Base-by-base conservation (phyloP, 2,113 vertebrate genomes). In the Poeciliopsis occidentalis region DNA sequence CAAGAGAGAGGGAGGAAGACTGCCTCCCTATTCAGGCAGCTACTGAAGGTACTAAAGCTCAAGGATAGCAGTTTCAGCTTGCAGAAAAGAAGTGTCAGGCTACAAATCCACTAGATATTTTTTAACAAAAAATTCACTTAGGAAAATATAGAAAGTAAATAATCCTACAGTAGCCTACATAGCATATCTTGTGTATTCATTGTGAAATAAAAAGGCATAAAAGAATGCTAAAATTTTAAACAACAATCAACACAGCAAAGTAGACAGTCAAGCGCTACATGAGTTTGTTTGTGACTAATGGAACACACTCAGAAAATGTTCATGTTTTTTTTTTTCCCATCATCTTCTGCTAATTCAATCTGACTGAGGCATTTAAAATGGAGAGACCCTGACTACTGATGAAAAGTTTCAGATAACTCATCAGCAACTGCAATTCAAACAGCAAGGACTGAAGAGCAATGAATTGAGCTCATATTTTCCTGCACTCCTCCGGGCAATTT, bases 11-110 rank as follows among this genome's bases (percentile, higher is more conserved):
- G 80, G 83, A 85, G 82, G 86, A 88, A 91, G 84, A 88, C 71
- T 87, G 84, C 83, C 41, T 70, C 63, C 47, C 81, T 87, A 81
- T 90, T 92, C 84, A 87, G 76, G 79, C 88, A 82, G 81, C 85
- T 83, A 73, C 79, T 76, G 81, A 87, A 39, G 64, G 71, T 78
- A 85, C 86, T 85, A 79, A 77, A 85, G 83, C 84, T 94, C 91
- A 94, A 93, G 93, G 92, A 89, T 81, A 79, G 85, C 66, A 61
- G 76, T 82, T 85, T 88, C 75, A 87, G 76, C 80, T 75, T 74
- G 60, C 71, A 88, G 80, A 79, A 82, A 64, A 80, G 73, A 84
- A 77, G 82, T 62, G 65, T 64, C 77, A 82, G 76, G 44, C 63
- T 24, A 17, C 47, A 57, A 24, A 66, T 65, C 15, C 67, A 68